These are phyloP conservation scores for Remorina albescens DNA, from an alignment of 2,797 vertebrate genomes.

Conservation along the genomic window DNA sequence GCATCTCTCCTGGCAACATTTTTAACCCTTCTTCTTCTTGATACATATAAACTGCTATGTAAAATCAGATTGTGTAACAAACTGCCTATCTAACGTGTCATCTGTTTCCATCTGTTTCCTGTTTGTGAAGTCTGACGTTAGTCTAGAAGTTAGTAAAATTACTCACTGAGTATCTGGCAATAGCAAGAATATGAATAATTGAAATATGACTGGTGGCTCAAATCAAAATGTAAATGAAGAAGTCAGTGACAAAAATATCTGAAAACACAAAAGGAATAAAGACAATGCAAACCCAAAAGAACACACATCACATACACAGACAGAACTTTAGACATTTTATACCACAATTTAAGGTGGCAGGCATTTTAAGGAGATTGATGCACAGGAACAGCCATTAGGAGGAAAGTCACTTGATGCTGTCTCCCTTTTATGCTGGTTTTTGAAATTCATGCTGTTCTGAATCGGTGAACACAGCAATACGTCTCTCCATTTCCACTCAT, in stretches of 20 bases:
- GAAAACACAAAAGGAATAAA: neutral
- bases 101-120: too few relatives aligned
- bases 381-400: neutral
- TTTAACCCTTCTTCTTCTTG: constrained; percentile 19
- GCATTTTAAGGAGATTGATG: neutral
- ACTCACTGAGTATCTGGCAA: neutral
- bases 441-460: constrained; percentile 17
- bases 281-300: neutral
- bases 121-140: constrained; percentile 8
- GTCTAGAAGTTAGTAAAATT: neutral
- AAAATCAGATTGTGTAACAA: constrained; percentile 27
- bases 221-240: neutral
- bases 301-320: neutral
- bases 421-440: constrained; percentile 23
- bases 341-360: neutral
- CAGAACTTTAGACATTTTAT: neutral
- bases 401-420: neutral
- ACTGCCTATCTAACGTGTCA: neutral
- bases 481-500: constrained; percentile 5
- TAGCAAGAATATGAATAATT: neutral
- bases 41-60: constrained; percentile 28
- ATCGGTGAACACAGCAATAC: constrained; percentile 13
- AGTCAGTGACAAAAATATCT: neutral
- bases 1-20: constrained; percentile 26
- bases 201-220: neutral